phyloP scores from a whole-genome alignment of 2,888 invertebrate species.

The Drosophila siamana region DNA sequence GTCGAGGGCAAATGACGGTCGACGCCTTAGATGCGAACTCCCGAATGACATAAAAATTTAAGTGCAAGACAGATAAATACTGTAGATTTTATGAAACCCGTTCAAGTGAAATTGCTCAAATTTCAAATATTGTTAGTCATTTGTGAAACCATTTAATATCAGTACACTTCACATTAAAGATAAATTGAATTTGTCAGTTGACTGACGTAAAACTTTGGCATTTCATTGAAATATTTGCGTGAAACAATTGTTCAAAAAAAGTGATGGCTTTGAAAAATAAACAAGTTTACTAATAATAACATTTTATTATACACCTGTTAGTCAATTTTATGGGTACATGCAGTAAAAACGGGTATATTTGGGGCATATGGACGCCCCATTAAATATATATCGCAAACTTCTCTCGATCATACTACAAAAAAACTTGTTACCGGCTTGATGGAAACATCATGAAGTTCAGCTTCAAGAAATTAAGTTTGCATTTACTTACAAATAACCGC shows the following conservation, averaged over 20 bases:
- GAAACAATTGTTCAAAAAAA: not conserved
- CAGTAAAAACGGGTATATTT: not conserved
- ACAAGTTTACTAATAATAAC: not conserved
- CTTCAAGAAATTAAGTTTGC: not conserved
- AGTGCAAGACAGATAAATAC: constrained; percentile 11
- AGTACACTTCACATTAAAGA: not conserved
- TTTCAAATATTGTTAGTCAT: not conserved
- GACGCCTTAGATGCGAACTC: constrained; percentile 11
- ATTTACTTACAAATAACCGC: not conserved
- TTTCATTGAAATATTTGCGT: not conserved
- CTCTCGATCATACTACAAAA: not conserved
- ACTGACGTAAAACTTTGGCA: not conserved
- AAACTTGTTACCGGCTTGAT: not conserved
- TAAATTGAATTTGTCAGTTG: not conserved
- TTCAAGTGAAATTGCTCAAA: not conserved
- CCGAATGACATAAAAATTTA: not conserved
- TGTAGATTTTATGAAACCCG: not conserved
- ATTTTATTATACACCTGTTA: not conserved
- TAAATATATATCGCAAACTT: not conserved
- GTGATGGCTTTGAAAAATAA: not conserved
- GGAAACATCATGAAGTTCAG: not conserved
- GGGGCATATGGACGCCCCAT: not conserved
- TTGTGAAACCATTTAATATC: not conserved
- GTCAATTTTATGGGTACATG: not conserved
- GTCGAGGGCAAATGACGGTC: constrained; percentile 51